Evolutionary conservation across 2,888 invertebrate genomes (phyloP).

Genomic region (Noctuana brunneofusca): DNA sequence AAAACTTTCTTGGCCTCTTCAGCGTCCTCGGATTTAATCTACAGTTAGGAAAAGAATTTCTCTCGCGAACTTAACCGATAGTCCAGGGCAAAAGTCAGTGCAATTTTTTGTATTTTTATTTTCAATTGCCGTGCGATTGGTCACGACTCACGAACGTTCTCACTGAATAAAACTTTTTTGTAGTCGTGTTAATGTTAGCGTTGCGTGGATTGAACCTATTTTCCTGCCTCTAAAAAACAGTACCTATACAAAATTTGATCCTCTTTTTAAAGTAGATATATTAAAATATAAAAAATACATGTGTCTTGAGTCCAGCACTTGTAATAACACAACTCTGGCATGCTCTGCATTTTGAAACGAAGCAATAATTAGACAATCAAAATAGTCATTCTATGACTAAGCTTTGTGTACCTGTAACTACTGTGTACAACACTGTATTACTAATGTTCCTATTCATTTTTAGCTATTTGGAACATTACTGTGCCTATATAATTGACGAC

Average conservation of each 20-base stretch:
- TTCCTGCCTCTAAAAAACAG: background rate
- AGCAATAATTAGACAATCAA: too few species aligned
- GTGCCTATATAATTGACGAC: too few species aligned
- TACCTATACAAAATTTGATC: background rate
- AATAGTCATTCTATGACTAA: too few species aligned
- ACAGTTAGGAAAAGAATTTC: slow-evolving; percentile 23
- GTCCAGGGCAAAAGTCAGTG: slow-evolving; percentile 13
- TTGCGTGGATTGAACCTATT: slow-evolving; percentile 2
- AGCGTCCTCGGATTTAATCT: slow-evolving; percentile 22
- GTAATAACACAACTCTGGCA: too few species aligned
- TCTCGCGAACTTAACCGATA: slow-evolving; percentile 10
- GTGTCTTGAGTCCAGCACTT: too few species aligned
- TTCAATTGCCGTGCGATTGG: background rate
- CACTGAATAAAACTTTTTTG: background rate
- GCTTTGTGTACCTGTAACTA: too few species aligned
- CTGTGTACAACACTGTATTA: too few species aligned
- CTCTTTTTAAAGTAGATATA: background rate
- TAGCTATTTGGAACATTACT: too few species aligned
- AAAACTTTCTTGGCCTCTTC: slow-evolving; percentile 26
- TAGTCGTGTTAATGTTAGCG: background rate
- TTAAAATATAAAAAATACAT: too few species aligned
- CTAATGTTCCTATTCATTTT: too few species aligned
- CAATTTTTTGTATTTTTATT: slow-evolving; percentile 18
- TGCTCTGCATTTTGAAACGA: too few species aligned
- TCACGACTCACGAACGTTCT: slow-evolving; percentile 18